Evolutionary conservation across 2,113 vertebrate genomes (phyloP), one percentile per base, ranked within the genome.

Genomic region (Brachyhypopomus gauderio): DNA sequence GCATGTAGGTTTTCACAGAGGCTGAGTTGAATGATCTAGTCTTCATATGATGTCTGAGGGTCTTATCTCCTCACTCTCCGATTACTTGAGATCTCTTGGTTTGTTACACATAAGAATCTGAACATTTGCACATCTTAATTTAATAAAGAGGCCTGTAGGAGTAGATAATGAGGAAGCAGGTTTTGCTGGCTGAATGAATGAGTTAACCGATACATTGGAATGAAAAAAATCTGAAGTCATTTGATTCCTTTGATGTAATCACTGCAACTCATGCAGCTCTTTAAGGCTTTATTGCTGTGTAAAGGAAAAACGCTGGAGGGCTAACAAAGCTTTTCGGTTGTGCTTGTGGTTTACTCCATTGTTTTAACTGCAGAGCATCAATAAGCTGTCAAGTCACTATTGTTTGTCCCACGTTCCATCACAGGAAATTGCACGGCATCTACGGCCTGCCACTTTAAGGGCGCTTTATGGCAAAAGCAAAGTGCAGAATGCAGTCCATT

Each of bases 401-500:
- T 36, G 6, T 72, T 72, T 0, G 9, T 6, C 56, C 14, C 52
- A 7, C 82, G 64, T 87, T 80, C 60, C 83, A 86, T 8, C 25
- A 84, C 45, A 99, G 98, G 97, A 96, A 91, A 94, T 98, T 36
- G 95, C 96, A 7, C 93, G 94, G 17, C 94, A 94, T 74, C 92
- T 99, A 14, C 95, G 96, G 19, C 97, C 97, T 20, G 84, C 84
- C 45, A 95, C 96, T 0, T 89, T 98, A 79, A 93, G 96, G 17
- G 96, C 96, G 17, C 72, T 92, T 34, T 98, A 95, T 11, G 97
- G 97, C 23, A 96, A 93, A 88, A 95, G 93, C 80, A 97, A 95
- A 91, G 89, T 97, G 85, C 96, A 95, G 85, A 99, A 99, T 81
- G 95, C 93, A 0, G 90, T 99, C 36, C 98, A 99, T 89, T 98